These are phyloP conservation scores for Apodemus agrarius DNA, from an alignment of 2,797 vertebrate species.

Conservation along the genomic window DNA sequence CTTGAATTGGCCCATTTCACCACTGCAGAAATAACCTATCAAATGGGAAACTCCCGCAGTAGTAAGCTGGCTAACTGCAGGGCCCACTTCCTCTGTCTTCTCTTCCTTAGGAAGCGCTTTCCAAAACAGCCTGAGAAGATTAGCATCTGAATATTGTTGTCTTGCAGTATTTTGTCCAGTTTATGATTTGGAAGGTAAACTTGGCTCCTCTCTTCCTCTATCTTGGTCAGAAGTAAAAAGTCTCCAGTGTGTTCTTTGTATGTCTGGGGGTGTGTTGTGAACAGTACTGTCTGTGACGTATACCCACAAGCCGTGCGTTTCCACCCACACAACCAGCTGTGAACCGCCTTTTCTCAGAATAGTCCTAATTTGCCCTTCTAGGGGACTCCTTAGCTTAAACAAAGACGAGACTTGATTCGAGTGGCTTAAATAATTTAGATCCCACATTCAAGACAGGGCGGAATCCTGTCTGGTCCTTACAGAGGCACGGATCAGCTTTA, in stretches of 20 bases:
- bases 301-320: neutral
- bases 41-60: neutral
- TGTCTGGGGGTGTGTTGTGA: neutral
- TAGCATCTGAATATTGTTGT: neutral
- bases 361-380: neutral
- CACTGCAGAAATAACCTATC: neutral
- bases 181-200: constrained; percentile 12
- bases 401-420: constrained; percentile 16
- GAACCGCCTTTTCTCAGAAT: neutral
- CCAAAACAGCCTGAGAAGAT: neutral
- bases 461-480: neutral
- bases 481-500: neutral
- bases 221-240: neutral
- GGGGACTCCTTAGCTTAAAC: neutral
- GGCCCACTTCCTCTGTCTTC: neutral
- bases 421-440: constrained; percentile 42
- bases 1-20: neutral
- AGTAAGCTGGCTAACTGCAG: neutral
- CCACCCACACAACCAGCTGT: neutral
- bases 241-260: neutral
- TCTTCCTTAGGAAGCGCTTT: neutral
- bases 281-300: neutral
- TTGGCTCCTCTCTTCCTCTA: neutral
- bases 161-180: neutral
- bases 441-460: neutral